Conservation (phyloP, 2,888 invertebrate genomes). For the Steromphala cineraria region DNA sequence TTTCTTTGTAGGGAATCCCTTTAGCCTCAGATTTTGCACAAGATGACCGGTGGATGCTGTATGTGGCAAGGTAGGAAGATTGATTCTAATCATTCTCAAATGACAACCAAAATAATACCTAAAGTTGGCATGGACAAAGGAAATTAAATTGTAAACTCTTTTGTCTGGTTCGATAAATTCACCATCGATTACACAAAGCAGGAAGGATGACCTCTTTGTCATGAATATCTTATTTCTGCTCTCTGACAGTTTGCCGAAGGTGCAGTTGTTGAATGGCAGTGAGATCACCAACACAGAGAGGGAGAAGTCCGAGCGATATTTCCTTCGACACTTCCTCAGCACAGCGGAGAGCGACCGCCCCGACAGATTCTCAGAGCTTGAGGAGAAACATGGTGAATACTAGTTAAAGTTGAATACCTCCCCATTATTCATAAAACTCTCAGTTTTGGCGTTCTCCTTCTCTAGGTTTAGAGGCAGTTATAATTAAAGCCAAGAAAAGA, state of each 20-base stretch:
- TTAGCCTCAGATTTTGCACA: slow-evolving; percentile 46
- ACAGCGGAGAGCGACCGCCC: slow-evolving; percentile 47
- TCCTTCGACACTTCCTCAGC: slow-evolving; percentile 58
- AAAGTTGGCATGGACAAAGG: too few relatives aligned
- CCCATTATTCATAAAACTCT: too few relatives aligned
- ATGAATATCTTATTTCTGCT: background rate
- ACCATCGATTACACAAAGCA: too few relatives aligned
- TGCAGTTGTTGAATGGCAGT: slow-evolving; percentile 63
- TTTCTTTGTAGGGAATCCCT: slow-evolving; percentile 52
- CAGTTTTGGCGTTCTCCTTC: too few relatives aligned
- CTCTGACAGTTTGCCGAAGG: slow-evolving; percentile 61
- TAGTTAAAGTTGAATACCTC: too few relatives aligned
- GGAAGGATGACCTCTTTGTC: background rate
- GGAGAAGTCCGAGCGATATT: slow-evolving; percentile 62
- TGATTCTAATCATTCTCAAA: too few relatives aligned
- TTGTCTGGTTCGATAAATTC: too few relatives aligned
- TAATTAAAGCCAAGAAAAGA: too few relatives aligned
- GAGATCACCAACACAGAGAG: slow-evolving; percentile 61
- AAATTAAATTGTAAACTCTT: too few relatives aligned
- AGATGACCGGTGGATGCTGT: slow-evolving; percentile 65
- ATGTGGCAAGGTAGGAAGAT: slow-evolving; percentile 56
- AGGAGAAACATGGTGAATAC: slow-evolving; percentile 61
- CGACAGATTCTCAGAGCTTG: slow-evolving; percentile 49
- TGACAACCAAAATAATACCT: too few relatives aligned
- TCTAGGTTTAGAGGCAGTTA: too few relatives aligned